Conservation (phyloP, 1,140 invertebrate species). For the Linepithema humile region DNA sequence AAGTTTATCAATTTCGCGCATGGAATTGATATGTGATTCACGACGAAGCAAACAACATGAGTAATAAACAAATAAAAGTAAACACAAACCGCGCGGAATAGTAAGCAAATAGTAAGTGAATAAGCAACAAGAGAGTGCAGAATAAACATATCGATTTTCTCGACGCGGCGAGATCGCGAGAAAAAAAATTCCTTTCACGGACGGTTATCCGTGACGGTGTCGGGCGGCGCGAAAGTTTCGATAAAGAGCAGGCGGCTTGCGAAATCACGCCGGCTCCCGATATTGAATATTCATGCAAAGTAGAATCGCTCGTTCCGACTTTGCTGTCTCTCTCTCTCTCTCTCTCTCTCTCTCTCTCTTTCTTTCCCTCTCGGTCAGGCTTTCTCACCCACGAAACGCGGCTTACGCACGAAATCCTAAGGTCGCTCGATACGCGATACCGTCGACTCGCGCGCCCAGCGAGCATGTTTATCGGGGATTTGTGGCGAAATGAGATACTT, state of each 20-base stretch:
- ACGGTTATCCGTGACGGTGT: conserved; percentile 58
- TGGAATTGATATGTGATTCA: background rate
- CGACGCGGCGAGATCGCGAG: background rate
- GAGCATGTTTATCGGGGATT: conserved; percentile 59
- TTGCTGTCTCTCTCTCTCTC: background rate
- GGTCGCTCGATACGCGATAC: conserved; percentile 63
- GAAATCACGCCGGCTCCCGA: conserved; percentile 66
- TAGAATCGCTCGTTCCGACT: conserved; percentile 47
- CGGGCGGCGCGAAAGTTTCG: conserved; percentile 61
- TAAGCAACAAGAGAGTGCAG: background rate
- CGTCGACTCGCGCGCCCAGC: conserved; percentile 17
- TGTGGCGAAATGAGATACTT: conserved; percentile 21
- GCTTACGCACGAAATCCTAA: conserved; percentile 56
- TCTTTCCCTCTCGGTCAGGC: background rate
- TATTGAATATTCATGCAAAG: conserved; percentile 71
- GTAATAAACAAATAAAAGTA: background rate
- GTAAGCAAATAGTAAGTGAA: background rate
- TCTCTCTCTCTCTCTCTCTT: background rate
- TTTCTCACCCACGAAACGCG: conserved; percentile 40
- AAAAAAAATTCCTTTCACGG: conserved; percentile 52
- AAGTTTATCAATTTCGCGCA: background rate
- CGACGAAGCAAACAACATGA: background rate
- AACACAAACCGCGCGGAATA: background rate
- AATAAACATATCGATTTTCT: conserved; percentile 24
- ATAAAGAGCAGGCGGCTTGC: conserved; percentile 58